Conservation (phyloP, 2,113 vertebrate genomes). For the Microcebus griseorufus region DNA sequence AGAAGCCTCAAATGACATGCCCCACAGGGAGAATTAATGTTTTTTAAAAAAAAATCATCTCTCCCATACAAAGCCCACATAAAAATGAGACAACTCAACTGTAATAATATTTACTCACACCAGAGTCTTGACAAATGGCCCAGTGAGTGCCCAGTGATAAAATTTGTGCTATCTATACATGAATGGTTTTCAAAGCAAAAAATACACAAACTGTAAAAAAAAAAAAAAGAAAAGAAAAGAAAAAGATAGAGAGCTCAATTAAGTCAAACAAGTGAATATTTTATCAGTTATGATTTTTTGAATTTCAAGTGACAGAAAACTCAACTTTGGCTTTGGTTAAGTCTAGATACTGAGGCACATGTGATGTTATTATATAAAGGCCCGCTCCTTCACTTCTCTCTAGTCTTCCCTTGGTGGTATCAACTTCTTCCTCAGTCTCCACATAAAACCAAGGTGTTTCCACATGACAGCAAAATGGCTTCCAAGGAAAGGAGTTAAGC, state of each 20-base stretch:
- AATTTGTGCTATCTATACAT: background rate
- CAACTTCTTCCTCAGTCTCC: background rate
- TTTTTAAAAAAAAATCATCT: background rate
- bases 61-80: background rate
- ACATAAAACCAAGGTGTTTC: background rate
- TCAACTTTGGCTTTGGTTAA: background rate
- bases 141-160: background rate
- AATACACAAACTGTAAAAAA: background rate
- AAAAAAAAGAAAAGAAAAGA: background rate
- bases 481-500: background rate
- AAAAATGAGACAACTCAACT: conserved; percentile 62
- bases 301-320: background rate
- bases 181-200: conserved; percentile 26
- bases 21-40: conserved; percentile 80
- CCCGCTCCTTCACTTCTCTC: background rate
- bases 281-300: background rate
- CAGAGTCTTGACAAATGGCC: background rate
- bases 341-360: background rate
- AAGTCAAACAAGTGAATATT: background rate
- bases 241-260: background rate
- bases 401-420: background rate
- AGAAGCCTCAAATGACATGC: conserved; percentile 79
- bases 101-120: conserved; percentile 10
- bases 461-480: background rate
- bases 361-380: no score